Evolutionary conservation across 2,113 vertebrate genomes (phyloP), one percentile per base, ranked within the genome.

Genomic region (Triplophysa rosa): DNA sequence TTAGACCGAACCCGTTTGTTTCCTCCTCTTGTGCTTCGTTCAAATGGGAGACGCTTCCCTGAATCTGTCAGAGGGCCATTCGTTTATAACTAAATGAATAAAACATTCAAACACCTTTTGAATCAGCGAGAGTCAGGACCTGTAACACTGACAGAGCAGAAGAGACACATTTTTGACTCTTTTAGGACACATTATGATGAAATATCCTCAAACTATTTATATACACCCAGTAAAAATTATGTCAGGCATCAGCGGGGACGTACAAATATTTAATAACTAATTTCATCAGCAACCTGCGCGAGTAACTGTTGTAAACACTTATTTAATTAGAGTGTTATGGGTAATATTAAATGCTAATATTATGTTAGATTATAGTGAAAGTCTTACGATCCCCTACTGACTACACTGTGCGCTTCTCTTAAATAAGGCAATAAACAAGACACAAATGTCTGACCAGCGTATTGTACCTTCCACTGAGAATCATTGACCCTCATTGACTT

Each of bases 41-140:
- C 85, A 77, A 84, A 81, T 24, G 72, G 26, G 72, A 87, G 82
- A 86, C 82, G 75, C 84, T 87, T 89, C 79, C 89, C 91, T 89
- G 86, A 90, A 89, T 92, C 91, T 91, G 90, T 91, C 90, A 90
- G 73, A 42, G 83, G 61, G 54, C 71, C 80, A 87, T 87, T 86
- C 86, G 85, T 91, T 91, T 91, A 89, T 89, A 91, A 88, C 83
- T 8, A 56, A 37, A 89, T 91, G 91, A 92, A 91, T 93, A 89
- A 92, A 92, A 92, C 87, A 91, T 92, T 71, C 80, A 83, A 67
- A 80, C 69, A 87, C 86, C 86, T 83, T 87, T 88, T 82, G 81
- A 80, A 24, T 79, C 82, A 78, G 74, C 82, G 67, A 72, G 62
- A 69, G 80, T 84, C 81, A 79, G 75, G 77, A 70, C 80, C 84